phyloP scores from a whole-genome alignment of 2,888 invertebrate genomes.

The Lomographa bimaculata region DNA sequence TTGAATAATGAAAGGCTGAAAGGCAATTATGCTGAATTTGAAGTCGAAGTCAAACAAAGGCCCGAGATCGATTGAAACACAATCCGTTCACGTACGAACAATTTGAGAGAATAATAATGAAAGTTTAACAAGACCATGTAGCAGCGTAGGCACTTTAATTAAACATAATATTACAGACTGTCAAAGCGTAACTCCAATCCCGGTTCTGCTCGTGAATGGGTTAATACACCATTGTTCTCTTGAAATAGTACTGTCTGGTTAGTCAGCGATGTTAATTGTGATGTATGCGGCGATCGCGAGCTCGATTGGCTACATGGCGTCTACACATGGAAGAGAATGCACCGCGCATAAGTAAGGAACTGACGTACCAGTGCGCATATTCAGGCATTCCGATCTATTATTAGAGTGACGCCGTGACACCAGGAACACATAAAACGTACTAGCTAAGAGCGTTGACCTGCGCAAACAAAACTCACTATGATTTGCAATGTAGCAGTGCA shows the following conservation, averaged over 20 bases:
- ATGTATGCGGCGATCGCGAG: constrained; percentile 48
- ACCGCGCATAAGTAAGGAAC: constrained; percentile 57
- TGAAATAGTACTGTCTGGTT: constrained; percentile 49
- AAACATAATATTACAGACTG: constrained; percentile 69
- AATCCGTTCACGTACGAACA: constrained; percentile 79
- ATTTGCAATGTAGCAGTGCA: constrained; percentile 77
- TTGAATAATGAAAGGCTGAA: constrained; percentile 82
- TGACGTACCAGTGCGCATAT: constrained; percentile 66
- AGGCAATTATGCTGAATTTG: constrained; percentile 83
- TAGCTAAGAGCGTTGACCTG: constrained; percentile 75
- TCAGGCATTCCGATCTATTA: constrained; percentile 80
- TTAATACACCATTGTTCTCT: constrained; percentile 51
- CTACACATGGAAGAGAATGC: constrained; percentile 52
- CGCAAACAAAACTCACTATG: constrained; percentile 77
- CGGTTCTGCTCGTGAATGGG: constrained; percentile 47
- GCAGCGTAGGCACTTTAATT: constrained; percentile 67
- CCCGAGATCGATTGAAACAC: constrained; percentile 78
- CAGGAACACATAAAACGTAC: constrained; percentile 80
- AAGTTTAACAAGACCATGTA: constrained; percentile 76
- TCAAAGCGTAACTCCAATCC: constrained; percentile 51
- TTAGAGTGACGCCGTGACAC: constrained; percentile 76
- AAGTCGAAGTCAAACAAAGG: constrained; percentile 82
- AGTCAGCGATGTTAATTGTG: constrained; percentile 46
- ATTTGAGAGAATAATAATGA: constrained; percentile 80
- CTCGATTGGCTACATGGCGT: constrained; percentile 45